Evolutionary conservation across 2,888 invertebrate species (phyloP), one percentile per base, ranked within the genome.

Genomic region (Caenorhabditis angaria): DNA sequence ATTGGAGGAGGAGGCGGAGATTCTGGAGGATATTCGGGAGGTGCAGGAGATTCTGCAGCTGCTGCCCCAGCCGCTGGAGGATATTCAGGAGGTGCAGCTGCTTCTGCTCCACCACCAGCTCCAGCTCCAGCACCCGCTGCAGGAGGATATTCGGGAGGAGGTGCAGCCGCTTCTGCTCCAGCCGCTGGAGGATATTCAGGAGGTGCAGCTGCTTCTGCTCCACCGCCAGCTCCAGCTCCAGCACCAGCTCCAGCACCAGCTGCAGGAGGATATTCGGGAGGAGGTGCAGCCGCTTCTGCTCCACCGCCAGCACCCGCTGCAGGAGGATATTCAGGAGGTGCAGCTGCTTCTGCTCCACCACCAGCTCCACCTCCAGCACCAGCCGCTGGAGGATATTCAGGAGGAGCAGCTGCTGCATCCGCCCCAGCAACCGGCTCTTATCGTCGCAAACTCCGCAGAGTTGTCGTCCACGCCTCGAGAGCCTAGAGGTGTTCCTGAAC

Each of bases 1-100:
- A 62, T 20, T 14, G 64, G 22, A 4, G 64, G 47, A 29, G 65
- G 24, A 2, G 64, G 22, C 1, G 65, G 24, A 50, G 47, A 2
- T 25, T 20, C 58, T 20, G 58, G 29, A 28, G 65, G 20, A 24
- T 27, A 29, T 3, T 5, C 58, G 5, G 58, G 29, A 28, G 29
- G n/a, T 12, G 50, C 62, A 1, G 58, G 47, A 48, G 64, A 25
- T 32, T 50, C 32, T 4, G 68, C 28, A 8, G 54, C 58, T 10
- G 63, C 50, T 14, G 57, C 35, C n/a, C 61, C 27, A 35, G 54
- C 59, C 14, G 32, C 32, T 32, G 32, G 32, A 32, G 32, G 32
- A 32, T 32, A 32, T 32, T 5, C 32, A 10, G 32, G 6, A 5
- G 32, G 32, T 10, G 32, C 32, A 32, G 32, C 32, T 10, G 32